Percentiles rank a stretch among this genome's conserved stretches.
These are phyloP conservation scores for Stomatorhinus walkeri DNA, from an alignment of 2,797 vertebrate species.

Conservation along the genomic window DNA sequence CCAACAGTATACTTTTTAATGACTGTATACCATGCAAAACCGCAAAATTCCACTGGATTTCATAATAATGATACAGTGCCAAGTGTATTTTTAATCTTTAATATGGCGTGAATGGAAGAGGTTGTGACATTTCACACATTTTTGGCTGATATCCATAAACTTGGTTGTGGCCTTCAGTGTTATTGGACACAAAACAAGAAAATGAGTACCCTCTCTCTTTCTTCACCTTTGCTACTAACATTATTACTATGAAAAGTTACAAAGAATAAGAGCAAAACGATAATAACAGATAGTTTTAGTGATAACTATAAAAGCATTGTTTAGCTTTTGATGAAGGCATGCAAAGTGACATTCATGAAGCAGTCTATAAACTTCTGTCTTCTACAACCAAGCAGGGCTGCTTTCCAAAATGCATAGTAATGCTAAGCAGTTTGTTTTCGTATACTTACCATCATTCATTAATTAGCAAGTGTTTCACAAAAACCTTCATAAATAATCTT, in stretches of 20 bases:
- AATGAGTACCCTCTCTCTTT: neutral
- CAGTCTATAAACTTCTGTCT: neutral
- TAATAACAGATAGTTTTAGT: neutral
- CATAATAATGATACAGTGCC: neutral
- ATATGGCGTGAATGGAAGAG: neutral
- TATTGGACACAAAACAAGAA: neutral
- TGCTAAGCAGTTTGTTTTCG: neutral
- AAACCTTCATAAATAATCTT: neutral
- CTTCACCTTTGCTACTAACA: neutral
- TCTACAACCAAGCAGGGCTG: neutral
- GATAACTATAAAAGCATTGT: neutral
- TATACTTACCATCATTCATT: neutral
- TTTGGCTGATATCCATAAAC: neutral
- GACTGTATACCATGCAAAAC: neutral
- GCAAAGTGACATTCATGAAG: neutral
- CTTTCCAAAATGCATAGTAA: neutral
- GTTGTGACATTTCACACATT: neutral
- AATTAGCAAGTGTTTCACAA: neutral
- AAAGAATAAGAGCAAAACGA: neutral
- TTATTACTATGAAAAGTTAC: neutral
- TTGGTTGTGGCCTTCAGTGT: neutral
- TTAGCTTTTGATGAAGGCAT: neutral
- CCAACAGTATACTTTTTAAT: neutral
- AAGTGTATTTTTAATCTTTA: neutral
- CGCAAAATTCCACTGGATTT: neutral